Evolutionary conservation across 2,888 invertebrate genomes (phyloP), one percentile per base, ranked within the genome.

Genomic region (Urechis unicinctus): DNA sequence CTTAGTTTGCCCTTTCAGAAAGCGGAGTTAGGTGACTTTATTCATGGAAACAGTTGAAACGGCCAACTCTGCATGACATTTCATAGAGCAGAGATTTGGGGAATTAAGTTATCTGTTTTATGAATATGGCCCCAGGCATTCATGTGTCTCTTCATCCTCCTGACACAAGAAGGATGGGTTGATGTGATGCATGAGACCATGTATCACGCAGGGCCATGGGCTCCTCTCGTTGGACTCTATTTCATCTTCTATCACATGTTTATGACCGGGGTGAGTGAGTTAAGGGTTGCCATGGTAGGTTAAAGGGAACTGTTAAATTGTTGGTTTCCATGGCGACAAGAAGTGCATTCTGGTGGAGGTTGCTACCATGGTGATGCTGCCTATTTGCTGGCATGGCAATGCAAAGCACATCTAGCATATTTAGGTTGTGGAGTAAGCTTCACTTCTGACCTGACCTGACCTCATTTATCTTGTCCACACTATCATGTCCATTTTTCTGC

Each of bases 91-190:
- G n/a, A n/a, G n/a, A n/a, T n/a, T n/a, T n/a, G n/a, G n/a, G n/a
- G n/a, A n/a, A n/a, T n/a, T n/a, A n/a, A n/a, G n/a, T n/a, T n/a
- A n/a, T n/a, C n/a, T n/a, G n/a, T n/a, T 36, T 36, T 36, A 9
- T 36, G 36, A 36, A 17, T 36, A 36, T 17, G 36, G 47, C 28
- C 43, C 41, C 67, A 77, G 78, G 77, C 78, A 21, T 68, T 75
- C 58, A 70, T 69, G 72, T 71, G 70, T 62, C 72, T 76, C 70
- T 78, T 77, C 67, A 73, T 72, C 68, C 72, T 77, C 57, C 65
- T 77, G 59, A 71, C 70, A 54, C 75, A 77, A 61, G 78, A 78
- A 58, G 77, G 74, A 51, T 78, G 78, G 77, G 68, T 70, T 24
- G 75, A 75, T 46, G 68, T 75, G 25, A 66, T 73, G 59, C 62